Conservation (phyloP, 1,140 invertebrate genomes). For the Drosophila sp. region DNA sequence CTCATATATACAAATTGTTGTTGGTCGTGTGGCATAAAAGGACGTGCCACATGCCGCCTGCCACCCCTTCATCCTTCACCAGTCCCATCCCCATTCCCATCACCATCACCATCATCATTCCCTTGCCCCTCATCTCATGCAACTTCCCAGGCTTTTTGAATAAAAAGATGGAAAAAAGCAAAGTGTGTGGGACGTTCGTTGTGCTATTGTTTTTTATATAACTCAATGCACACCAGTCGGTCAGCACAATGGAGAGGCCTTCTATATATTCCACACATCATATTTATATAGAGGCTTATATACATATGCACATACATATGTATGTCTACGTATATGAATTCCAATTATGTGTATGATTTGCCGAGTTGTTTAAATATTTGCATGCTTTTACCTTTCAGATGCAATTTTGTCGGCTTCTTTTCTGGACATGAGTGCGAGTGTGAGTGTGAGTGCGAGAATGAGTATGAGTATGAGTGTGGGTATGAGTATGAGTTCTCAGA, state of each 20-base stretch:
- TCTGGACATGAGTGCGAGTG: conserved; percentile 17
- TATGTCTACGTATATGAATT: conserved; percentile 53
- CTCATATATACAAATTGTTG: conserved; percentile 78
- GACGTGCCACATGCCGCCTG: conserved; percentile 23
- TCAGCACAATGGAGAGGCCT: conserved; percentile 54
- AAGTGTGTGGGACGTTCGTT: conserved; percentile 36
- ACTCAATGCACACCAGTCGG: conserved; percentile 59
- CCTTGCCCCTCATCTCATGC: too few relatives aligned
- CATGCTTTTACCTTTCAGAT: conserved; percentile 73
- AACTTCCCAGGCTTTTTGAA: not conserved
- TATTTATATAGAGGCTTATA: conserved; percentile 1
- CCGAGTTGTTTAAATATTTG: conserved; percentile 74
- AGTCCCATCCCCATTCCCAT: too few relatives aligned
- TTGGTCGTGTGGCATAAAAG: conserved; percentile 50
- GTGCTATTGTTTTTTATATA: conserved; percentile 71
- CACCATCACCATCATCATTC: too few relatives aligned
- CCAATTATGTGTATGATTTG: conserved; percentile 80
- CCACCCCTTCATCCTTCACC: too few relatives aligned
- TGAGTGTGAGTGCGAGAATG: not conserved
- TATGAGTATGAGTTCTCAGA: conserved; percentile 11
- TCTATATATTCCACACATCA: conserved; percentile 11
- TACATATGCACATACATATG: conserved; percentile 18
- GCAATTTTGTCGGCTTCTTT: conserved; percentile 73
- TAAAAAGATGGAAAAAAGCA: conserved; percentile 23
- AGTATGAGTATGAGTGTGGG: conserved; percentile 2